These are phyloP conservation scores for Plebejus melissa DNA, from an alignment of 2,888 invertebrate species.

Conservation along the genomic window DNA sequence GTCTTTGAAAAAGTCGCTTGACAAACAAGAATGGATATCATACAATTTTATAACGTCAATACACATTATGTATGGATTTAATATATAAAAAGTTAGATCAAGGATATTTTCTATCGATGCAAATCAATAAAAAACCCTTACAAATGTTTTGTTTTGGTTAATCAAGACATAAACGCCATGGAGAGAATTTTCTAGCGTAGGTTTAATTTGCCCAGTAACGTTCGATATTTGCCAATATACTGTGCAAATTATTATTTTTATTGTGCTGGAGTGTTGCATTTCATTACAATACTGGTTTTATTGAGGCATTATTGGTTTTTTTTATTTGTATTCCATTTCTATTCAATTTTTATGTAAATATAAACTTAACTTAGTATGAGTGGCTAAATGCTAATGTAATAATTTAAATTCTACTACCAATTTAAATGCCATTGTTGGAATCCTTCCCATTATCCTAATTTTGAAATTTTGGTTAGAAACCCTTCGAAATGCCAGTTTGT, in stretches of 20 bases:
- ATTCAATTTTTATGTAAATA: too few relatives aligned
- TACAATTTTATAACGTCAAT: too few relatives aligned
- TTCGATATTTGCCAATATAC: neutral
- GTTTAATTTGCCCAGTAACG: neutral
- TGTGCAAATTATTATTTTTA: conserved; percentile 11
- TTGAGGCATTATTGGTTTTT: neutral
- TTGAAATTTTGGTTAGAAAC: neutral
- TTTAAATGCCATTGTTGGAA: too few relatives aligned
- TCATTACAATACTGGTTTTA: neutral
- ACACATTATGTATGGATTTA: too few relatives aligned
- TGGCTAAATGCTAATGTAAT: too few relatives aligned
- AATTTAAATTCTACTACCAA: too few relatives aligned
- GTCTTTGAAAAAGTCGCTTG: too few relatives aligned
- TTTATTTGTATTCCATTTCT: neutral
- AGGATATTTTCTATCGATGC: neutral
- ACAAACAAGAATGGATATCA: too few relatives aligned
- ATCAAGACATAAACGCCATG: neutral
- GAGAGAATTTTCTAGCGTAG: conserved; percentile 14
- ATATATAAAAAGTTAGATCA: too few relatives aligned
- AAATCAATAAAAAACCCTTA: neutral
- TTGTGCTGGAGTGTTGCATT: neutral
- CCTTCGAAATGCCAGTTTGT: neutral
- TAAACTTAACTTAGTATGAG: too few relatives aligned
- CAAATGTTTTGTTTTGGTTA: conserved; percentile 19
- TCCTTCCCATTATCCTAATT: too few relatives aligned